Conservation (phyloP, 2,888 invertebrate genomes). For the Lampropteryx suffumata region DNA sequence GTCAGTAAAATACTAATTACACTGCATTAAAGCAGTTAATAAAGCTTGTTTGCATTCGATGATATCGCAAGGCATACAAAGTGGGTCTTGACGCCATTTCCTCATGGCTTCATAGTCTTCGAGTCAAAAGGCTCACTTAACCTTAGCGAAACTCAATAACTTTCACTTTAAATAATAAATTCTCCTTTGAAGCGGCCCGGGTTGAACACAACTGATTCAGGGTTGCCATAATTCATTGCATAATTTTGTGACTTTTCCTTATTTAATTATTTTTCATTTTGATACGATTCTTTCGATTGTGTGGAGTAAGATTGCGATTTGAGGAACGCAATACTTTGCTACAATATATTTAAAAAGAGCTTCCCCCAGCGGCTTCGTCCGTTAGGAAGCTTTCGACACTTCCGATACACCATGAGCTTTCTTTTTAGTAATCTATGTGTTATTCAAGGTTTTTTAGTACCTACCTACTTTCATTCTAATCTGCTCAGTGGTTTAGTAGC, state of each 20-base stretch:
- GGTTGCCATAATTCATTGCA: constrained; percentile 55
- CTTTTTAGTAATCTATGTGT: no score
- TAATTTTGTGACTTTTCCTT: constrained; percentile 38
- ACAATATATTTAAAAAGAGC: no score
- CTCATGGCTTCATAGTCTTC: constrained; percentile 27
- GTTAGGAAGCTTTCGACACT: no score
- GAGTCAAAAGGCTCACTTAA: constrained; percentile 78
- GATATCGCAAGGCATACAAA: constrained; percentile 24
- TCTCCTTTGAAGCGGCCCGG: constrained; percentile 70
- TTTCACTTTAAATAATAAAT: constrained; percentile 80
- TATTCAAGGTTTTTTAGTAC: no score
- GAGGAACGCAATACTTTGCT: constrained; percentile 2
- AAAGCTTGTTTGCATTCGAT: constrained; percentile 23
- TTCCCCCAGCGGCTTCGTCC: no score
- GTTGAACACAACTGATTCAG: constrained; percentile 64
- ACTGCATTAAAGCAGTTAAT: constrained; percentile 21
- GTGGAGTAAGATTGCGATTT: constrained; percentile 15
- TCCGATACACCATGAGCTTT: no score
- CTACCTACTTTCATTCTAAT: no score
- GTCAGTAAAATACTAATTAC: constrained; percentile 20
- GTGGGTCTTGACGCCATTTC: constrained; percentile 23
- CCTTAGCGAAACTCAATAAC: constrained; percentile 80
- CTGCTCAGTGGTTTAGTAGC: no score
- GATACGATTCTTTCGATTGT: constrained; percentile 19
- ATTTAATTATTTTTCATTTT: constrained; percentile 24